Evolutionary conservation across 2,888 invertebrate species (phyloP).

Genomic region (Brachypalpus laphriformis): DNA sequence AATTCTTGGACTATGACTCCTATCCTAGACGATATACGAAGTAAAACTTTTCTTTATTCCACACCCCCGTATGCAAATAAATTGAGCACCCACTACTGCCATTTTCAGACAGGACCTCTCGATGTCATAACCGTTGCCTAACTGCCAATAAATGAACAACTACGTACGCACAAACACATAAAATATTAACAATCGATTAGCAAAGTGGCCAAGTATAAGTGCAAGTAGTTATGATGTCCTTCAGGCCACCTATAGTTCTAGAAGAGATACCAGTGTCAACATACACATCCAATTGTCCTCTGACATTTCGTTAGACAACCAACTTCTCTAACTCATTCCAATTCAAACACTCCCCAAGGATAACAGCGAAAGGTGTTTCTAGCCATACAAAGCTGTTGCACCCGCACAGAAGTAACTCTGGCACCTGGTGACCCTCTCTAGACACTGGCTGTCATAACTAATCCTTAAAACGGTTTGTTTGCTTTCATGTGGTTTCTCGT

Average conservation of each 20-base stretch:
- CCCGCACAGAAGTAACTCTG: constrained; percentile 8
- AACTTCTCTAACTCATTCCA: constrained; percentile 13
- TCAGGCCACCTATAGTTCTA: neutral
- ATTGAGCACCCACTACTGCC: neutral
- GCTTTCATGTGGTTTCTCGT: constrained; percentile 48
- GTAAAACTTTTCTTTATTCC: too few relatives aligned
- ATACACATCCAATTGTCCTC: constrained; percentile 39
- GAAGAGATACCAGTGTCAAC: constrained; percentile 18
- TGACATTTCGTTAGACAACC: constrained; percentile 30
- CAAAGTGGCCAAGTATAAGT: constrained; percentile 58
- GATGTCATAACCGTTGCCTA: constrained; percentile 6
- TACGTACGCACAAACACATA: constrained; percentile 1
- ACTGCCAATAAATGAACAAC: constrained; percentile 38
- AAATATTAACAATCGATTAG: constrained; percentile 39
- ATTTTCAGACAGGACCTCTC: neutral
- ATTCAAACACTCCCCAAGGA: constrained; percentile 18
- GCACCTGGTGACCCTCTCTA: constrained; percentile 40
- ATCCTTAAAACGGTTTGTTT: constrained; percentile 70
- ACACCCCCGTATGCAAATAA: neutral
- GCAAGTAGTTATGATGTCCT: constrained; percentile 48
- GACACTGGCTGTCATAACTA: constrained; percentile 65
- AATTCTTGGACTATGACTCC: too few relatives aligned
- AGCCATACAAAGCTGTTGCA: constrained; percentile 46
- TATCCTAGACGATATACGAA: too few relatives aligned
- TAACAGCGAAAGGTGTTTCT: constrained; percentile 47